Evolutionary conservation across 2,888 invertebrate species (phyloP), one percentile per base, ranked within the genome.

Genomic region (Axea sp.): DNA sequence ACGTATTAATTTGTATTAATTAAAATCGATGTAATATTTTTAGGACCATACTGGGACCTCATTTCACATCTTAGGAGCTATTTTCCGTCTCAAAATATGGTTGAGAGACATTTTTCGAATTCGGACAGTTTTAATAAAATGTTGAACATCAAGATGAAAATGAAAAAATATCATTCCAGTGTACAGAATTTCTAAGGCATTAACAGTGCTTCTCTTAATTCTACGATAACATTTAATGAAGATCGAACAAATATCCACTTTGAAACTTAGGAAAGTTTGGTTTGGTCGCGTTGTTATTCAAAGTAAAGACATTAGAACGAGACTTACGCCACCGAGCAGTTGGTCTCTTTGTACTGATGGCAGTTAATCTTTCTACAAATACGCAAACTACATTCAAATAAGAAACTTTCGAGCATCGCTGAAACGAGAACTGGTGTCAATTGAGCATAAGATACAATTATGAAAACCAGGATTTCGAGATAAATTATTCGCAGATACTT

Each of bases 321-420:
- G 45, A 30, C 60, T 60, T 69, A 60, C 59, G 37, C 60, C 45
- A 30, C 7, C 15, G 51, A 57, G 41, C 12, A 68, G 24, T 35
- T 26, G 64, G 51, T 49, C 41, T 59, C 68, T 59, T 59, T 59
- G 68, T 60, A 59, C 53, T 37, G 59, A 68, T 39, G 45, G 59
- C 51, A 51, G 59, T 68, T 68, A 68, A 68, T 68, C 68, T 68
- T 68, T 60, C 68, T 68, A 45, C 59, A 68, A 68, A 68, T 68
- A 51, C 68, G 59, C 43, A 51, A 68, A 68, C 59, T 68, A 60
- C 59, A 51, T 49, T 60, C 43, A 51, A 51, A 43, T 30, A 45
- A 35, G 45, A 53, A 69, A 67, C 43, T 69, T 69, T 41, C 37
- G 45, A 22, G 26, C 8, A 8, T 49, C 14, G 57, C 43, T 65